Conservation (phyloP, 1,140 invertebrate species). For the Ceratosolen fusciceps region DNA sequence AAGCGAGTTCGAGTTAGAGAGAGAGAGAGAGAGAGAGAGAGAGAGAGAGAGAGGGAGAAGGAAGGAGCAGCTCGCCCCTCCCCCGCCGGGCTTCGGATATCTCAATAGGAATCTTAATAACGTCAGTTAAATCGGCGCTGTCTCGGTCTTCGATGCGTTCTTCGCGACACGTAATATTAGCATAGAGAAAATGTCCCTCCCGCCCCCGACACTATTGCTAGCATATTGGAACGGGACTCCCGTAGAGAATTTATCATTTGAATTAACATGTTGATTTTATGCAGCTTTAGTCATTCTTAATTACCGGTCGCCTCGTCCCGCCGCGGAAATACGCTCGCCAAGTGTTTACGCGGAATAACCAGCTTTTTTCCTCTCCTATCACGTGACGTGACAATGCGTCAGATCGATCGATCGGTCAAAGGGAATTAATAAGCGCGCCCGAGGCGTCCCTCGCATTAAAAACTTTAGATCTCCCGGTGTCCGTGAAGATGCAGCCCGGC, state of each 20-base stretch:
- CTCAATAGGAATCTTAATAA: constrained; percentile 49
- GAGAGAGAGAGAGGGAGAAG: background rate
- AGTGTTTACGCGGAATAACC: too few species aligned
- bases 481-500: too few species aligned
- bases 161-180: constrained; percentile 39
- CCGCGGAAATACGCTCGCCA: too few species aligned
- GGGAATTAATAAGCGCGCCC: too few species aligned
- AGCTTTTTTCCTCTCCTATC: too few species aligned
- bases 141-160: background rate
- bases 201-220: too few species aligned
- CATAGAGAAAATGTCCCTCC: constrained; percentile 35
- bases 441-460: too few species aligned
- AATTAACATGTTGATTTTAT: constrained; percentile 49
- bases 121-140: constrained; percentile 26
- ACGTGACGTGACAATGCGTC: too few species aligned
- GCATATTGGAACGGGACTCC: background rate
- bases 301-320: background rate
- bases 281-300: constrained; percentile 36
- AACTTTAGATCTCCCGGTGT: too few species aligned
- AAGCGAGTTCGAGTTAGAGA: too few species aligned
- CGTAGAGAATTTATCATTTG: constrained; percentile 34
- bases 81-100: constrained; percentile 40
- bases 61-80: constrained; percentile 19
- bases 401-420: too few species aligned
- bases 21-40: background rate